Percentiles rank a stretch among this genome's conserved stretches.
phyloP scores from a whole-genome alignment of 2,113 vertebrate species.

The Ibidorhyncha struthersii region DNA sequence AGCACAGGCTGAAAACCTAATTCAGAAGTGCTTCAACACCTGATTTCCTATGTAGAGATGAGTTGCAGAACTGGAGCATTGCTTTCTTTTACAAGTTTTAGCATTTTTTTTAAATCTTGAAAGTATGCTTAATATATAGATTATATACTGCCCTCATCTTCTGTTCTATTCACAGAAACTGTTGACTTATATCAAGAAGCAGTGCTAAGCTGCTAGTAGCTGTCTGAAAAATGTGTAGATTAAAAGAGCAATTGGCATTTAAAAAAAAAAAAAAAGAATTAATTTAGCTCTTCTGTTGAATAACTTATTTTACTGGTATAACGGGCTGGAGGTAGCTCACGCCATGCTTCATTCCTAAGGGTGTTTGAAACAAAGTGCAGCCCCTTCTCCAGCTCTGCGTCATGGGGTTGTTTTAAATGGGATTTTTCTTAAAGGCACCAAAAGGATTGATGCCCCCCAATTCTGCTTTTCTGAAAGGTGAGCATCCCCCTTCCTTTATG shows the following conservation, averaged over 20 bases:
- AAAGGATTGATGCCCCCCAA: neutral
- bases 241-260: neutral
- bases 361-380: neutral
- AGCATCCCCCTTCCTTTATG: neutral
- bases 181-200: neutral
- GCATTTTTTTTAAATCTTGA: neutral
- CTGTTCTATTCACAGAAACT: neutral
- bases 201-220: neutral
- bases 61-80: constrained; percentile 3
- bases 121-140: neutral
- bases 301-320: neutral
- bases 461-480: neutral
- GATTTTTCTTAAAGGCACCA: neutral
- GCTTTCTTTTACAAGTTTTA: neutral
- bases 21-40: neutral
- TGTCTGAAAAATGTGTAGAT: neutral
- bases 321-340: neutral
- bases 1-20: neutral
- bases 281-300: neutral
- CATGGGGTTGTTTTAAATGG: neutral
- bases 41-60: neutral
- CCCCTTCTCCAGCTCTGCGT: neutral
- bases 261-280: neutral
- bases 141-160: neutral
- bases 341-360: neutral